Evolutionary conservation across 1,140 invertebrate species (phyloP), one percentile per base, ranked within the genome.

Genomic region (Rhagoletis zephyria): DNA sequence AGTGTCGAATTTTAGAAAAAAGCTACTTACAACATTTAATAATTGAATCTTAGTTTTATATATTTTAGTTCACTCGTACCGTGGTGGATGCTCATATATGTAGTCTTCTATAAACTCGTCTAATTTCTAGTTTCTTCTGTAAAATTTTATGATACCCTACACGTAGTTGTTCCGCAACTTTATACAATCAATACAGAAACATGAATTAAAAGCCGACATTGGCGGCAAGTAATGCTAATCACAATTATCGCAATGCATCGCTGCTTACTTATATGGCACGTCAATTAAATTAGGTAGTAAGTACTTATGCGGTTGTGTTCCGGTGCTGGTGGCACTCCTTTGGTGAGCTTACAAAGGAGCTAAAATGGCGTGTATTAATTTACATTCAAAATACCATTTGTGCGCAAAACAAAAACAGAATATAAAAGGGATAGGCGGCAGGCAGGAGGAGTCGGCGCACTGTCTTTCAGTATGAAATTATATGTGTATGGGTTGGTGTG

Each of bases 51-150:
- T 30, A 30, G 30, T 30, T 30, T 30, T 30, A 81, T 56, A 56
- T 81, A 81, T 81, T 56, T 81, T 56, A 56, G 51, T 81, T 56
- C 74, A 81, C n/a, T 56, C 0, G 2, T 45, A 74, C 56, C 56
- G 16, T 56, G 42, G n/a, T 59, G 6, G n/a, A 56, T 81, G 48
- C 3, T n/a, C 19, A 81, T 56, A 56, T 56, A 81, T 81, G 30
- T 30, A 30, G 30, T 81, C 5, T 30, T 6, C n/a, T 12, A 56
- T 19, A 81, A 30, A 56, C 19, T 81, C 4, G 19, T 7, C 2
- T 6, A 14, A 59, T 42, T 14, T 7, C 9, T 56, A 9, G n/a
- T 51, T 6, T 48, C 16, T n/a, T 48, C 16, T 74, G 2, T 51
- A 74, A 67, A 30, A 19, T 42, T 40, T 67, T 67, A 10, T 40